A percentile compares a stretch with the other conserved stretches of the same genome.
These are phyloP conservation scores for Bungarus multicinctus DNA, from an alignment of 2,113 vertebrate genomes.

Conservation along the genomic window DNA sequence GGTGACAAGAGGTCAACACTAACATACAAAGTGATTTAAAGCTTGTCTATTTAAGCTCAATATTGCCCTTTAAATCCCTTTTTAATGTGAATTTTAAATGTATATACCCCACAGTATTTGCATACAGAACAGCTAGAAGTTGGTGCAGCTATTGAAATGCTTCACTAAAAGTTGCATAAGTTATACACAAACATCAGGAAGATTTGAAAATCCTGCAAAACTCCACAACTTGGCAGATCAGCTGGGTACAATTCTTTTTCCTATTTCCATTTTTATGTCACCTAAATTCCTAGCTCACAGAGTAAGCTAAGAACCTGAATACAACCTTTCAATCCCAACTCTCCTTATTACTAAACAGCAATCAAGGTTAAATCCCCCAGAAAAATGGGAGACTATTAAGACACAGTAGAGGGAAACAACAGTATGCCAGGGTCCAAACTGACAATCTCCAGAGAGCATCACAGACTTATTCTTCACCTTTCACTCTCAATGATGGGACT, in stretches of 20 bases:
- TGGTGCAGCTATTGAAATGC: not conserved
- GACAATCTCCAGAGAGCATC: not conserved
- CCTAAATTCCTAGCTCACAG: not conserved
- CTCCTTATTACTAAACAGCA: not conserved
- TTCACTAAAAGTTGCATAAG: not conserved
- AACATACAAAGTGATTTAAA: not conserved
- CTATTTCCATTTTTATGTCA: not conserved
- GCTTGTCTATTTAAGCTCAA: not conserved
- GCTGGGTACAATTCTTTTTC: not conserved
- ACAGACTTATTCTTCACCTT: not conserved
- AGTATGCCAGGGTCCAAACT: not conserved
- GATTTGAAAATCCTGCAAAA: not conserved
- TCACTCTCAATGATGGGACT: not conserved
- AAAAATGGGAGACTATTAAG: not conserved
- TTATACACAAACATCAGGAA: not conserved
- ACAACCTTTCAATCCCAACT: not conserved
- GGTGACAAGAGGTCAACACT: slow-evolving; percentile 28
- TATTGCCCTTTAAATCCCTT: not conserved
- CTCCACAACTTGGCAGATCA: not conserved
- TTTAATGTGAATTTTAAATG: slow-evolving; percentile 12
- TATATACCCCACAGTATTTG: not conserved
- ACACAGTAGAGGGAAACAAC: not conserved
- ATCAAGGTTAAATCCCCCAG: not conserved
- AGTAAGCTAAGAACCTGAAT: not conserved
- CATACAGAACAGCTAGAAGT: not conserved